Evolutionary conservation across 2,888 invertebrate species (phyloP).

Genomic region (Agriotes lineatus): DNA sequence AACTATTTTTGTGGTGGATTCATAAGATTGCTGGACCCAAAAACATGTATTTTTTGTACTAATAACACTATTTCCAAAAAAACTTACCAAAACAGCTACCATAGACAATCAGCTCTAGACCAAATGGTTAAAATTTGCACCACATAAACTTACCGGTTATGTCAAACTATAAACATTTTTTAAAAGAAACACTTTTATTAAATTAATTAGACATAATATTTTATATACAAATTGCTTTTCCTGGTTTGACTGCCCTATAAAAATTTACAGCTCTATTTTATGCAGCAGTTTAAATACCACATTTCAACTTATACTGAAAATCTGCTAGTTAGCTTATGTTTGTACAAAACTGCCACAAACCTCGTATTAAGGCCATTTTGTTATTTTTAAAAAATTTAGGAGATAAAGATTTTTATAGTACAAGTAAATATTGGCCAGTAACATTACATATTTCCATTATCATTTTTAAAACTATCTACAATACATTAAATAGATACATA

Average conservation of each 20-base stretch:
- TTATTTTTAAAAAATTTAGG: conserved; percentile 25
- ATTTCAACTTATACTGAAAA: not conserved
- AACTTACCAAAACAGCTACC: too few species aligned
- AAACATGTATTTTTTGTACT: too few species aligned
- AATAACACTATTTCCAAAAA: too few species aligned
- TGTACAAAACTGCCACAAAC: conserved; percentile 31
- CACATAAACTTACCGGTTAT: too few species aligned
- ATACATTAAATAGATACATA: conserved; percentile 38
- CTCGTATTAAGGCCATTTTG: conserved; percentile 38
- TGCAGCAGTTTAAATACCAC: conserved; percentile 44
- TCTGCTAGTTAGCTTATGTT: not conserved
- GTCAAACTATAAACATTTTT: too few species aligned
- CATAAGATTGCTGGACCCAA: too few species aligned
- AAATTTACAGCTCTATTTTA: conserved; percentile 53
- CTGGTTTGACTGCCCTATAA: conserved; percentile 52
- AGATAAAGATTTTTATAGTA: conserved; percentile 26
- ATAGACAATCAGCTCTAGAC: too few species aligned
- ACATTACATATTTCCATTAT: conserved; percentile 33
- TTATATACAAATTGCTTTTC: conserved; percentile 54
- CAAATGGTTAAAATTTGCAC: too few species aligned
- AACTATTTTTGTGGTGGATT: too few species aligned
- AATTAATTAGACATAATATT: conserved; percentile 42
- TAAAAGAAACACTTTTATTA: conserved; percentile 36
- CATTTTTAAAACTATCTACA: conserved; percentile 38
- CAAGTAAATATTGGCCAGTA: conserved; percentile 31